Evolutionary conservation across 2,113 vertebrate species (phyloP), one percentile per base, ranked within the genome.

Genomic region (Anguilla japonica): DNA sequence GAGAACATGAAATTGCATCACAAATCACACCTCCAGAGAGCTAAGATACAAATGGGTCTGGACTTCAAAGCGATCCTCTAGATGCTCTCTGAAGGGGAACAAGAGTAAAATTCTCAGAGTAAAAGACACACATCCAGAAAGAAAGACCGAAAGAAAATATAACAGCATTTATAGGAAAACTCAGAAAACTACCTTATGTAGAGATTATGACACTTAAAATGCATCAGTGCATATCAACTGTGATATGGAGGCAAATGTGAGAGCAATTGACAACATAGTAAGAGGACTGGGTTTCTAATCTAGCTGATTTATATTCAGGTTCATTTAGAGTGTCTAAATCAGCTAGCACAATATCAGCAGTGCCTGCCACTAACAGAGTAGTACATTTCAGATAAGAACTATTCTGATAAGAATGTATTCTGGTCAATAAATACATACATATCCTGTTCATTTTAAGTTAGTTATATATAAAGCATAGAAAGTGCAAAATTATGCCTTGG

Each of bases 281-380:
- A 67, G 87, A 89, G 92, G 89, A 89, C 91, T 88, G 84, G 90
- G 88, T 92, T 93, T 93, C 92, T 91, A 94, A 95, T 95, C 90
- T 91, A 86, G 60, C 14, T 60, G 0, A 60, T 60, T 60, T 60
- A 3, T 86, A 90, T 93, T 93, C 94, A 93, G 93, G 93, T 92
- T 91, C 82, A 90, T 92, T 87, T 89, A 91, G 92, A 93, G 88
- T n/a, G 63, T 78, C 88, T 90, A 90, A 93, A 91, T 90, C 92
- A 89, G 87, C 82, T 82, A 80, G 88, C 85, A 87, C 3, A 85
- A 88, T 63, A 85, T 83, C 53, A 91, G 87, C 86, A 91, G 84
- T 43, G 90, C 84, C 63, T 84, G 60, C 79, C 56, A 87, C 89
- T 82, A 85, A 91, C 34, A 34, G 34, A 34, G 34, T 1, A 34